Conservation (phyloP, 1,140 invertebrate species). For the Thaumetopoea pityocampa region DNA sequence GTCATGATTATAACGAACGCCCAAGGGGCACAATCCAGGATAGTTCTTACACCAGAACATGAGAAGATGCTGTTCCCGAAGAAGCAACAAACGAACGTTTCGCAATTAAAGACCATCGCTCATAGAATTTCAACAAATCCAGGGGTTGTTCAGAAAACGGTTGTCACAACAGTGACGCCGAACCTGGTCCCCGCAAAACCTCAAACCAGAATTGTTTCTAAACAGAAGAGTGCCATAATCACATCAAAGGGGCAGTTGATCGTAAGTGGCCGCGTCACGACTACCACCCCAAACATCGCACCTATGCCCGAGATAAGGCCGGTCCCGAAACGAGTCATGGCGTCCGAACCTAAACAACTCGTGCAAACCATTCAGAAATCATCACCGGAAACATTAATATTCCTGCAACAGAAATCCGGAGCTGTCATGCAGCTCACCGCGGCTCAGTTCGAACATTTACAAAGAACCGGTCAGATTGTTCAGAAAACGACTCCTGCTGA, state of each 20-base stretch:
- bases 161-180: conserved; percentile 39
- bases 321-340: conserved; percentile 46
- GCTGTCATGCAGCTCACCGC: conserved; percentile 66
- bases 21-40: conserved; percentile 75
- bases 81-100: conserved; percentile 52
- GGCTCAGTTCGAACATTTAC: conserved; percentile 69
- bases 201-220: conserved; percentile 55
- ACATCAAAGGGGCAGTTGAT: conserved; percentile 76
- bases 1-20: conserved; percentile 79
- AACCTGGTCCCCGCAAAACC: conserved; percentile 29
- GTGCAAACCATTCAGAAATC: conserved; percentile 55
- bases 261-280: conserved; percentile 49
- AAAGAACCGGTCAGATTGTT: conserved; percentile 67
- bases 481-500: conserved; percentile 47
- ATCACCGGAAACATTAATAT: conserved; percentile 53
- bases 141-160: conserved; percentile 34
- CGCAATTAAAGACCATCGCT: conserved; percentile 64
- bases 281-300: conserved; percentile 70
- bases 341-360: conserved; percentile 52
- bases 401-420: conserved; percentile 65
- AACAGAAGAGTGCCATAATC: conserved; percentile 66
- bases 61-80: conserved; percentile 76
- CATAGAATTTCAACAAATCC: conserved; percentile 47
- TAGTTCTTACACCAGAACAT: conserved; percentile 77
- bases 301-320: conserved; percentile 57